Conservation (phyloP, 1,140 invertebrate genomes). For the Caenorhabditis tropicalis region DNA sequence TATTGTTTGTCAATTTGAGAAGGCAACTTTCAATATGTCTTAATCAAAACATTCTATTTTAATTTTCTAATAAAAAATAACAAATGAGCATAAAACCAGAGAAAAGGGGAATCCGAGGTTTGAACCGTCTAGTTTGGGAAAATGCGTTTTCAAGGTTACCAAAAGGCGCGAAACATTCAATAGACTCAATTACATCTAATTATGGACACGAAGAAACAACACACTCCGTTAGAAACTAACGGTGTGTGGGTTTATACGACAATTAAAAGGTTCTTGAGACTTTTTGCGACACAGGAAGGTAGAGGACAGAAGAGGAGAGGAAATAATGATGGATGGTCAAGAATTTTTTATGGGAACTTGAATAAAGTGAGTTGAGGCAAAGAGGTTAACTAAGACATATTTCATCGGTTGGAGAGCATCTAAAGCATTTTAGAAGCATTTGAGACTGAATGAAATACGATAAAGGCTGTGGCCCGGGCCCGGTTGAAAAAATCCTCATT, state of each 20-base stretch:
- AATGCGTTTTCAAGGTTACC: conserved; percentile 28
- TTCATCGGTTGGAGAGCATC: no score
- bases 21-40: not conserved
- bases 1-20: conserved; percentile 16
- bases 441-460: no score
- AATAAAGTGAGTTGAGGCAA: not conserved
- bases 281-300: not conserved
- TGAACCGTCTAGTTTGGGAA: not conserved
- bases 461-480: no score
- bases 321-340: not conserved
- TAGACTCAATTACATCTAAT: conserved; percentile 45
- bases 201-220: conserved; percentile 24
- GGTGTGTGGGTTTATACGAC: conserved; percentile 18
- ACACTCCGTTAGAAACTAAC: conserved; percentile 33
- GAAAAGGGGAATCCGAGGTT: not conserved
- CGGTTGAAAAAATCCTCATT: no score
- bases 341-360: not conserved
- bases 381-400: not conserved
- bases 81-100: not conserved
- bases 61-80: not conserved
- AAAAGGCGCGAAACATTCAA: conserved; percentile 32
- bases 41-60: not conserved
- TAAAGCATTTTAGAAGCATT: no score
- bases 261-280: conserved; percentile 22
- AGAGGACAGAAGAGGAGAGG: not conserved